Evolutionary conservation across 2,113 vertebrate species (phyloP).

Genomic region (Toxotes jaculatrix): DNA sequence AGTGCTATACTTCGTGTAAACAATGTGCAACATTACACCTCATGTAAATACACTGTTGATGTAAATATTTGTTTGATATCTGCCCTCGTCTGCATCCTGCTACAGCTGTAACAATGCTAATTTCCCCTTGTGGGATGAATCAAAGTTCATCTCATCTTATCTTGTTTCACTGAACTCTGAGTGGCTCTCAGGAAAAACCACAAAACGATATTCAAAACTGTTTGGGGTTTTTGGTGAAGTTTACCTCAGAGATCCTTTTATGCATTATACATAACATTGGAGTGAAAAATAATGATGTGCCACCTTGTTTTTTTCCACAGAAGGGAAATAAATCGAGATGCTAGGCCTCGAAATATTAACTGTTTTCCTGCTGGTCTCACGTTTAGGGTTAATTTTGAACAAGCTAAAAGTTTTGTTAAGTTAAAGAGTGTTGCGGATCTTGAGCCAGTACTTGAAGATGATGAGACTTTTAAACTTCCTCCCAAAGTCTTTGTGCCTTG

Average conservation of each 20-base stretch:
- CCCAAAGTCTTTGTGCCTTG: conserved; percentile 8
- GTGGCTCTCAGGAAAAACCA: background rate
- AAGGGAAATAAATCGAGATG: background rate
- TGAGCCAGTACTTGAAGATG: background rate
- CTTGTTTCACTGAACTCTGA: background rate
- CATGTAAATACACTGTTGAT: too few species aligned
- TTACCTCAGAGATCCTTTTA: background rate
- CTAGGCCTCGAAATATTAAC: too few species aligned
- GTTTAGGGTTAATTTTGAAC: background rate
- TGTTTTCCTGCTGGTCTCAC: too few species aligned
- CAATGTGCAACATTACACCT: too few species aligned
- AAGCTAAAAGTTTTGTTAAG: background rate
- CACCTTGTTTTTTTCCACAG: background rate
- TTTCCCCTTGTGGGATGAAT: too few species aligned
- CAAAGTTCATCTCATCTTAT: too few species aligned
- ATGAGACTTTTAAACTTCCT: conserved; percentile 8
- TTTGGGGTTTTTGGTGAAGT: background rate
- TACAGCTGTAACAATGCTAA: too few species aligned
- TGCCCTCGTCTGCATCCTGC: too few species aligned
- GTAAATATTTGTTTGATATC: background rate
- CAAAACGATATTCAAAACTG: background rate
- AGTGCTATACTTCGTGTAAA: too few species aligned
- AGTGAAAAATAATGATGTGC: conserved; percentile 5
- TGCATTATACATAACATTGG: background rate
- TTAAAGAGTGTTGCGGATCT: background rate